Evolutionary conservation across 1,140 invertebrate genomes (phyloP), one percentile per base, ranked within the genome.

Genomic region (Leptinotarsa undecemlineata): DNA sequence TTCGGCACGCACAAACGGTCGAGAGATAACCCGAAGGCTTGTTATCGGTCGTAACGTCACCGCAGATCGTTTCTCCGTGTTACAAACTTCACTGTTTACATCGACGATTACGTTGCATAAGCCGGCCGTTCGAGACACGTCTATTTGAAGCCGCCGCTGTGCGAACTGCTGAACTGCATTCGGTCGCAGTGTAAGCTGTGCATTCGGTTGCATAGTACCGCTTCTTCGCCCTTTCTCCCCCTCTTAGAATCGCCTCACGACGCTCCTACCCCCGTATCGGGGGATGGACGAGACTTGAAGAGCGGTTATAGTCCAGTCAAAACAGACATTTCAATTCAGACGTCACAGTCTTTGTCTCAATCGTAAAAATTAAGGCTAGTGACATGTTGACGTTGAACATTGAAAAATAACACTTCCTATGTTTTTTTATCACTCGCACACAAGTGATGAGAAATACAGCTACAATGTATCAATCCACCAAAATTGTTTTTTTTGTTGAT

Each of bases 121-220:
- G 51, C 57, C 69, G 69, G 17, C 51, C 69, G 48, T 14, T 57
- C 51, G 51, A 57, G 51, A 57, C 68, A 69, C 68, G 68, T 69
- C 68, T 69, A 69, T 66, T 72, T 72, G 71, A 72, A 72, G 33
- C 15, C 71, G 47, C 17, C 71, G 47, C 17, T 19, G 71, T 72
- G 71, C 71, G 71, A 72, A 72, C 70, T 71, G 33, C 33, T 61
- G 71, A 72, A 72, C 66, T 68, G 68, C 68, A 70, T 70, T 70
- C 48, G 68, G 68, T 68, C 47, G 68, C 68, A 70, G 68, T 48
- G 26, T 70, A 70, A 63, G n/a, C 68, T 42, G 68, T 51, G 68
- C 68, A 69, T 69, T 69, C 23, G 33, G 68, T 69, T 69, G 71
- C 71, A 72, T 72, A 72, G 71, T 72, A 72, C 71, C 71, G 71